Percentiles rank a stretch among this genome's conserved stretches.
These are phyloP conservation scores for Andrena chrysosceles DNA, from an alignment of 2,888 invertebrate genomes.

Conservation along the genomic window DNA sequence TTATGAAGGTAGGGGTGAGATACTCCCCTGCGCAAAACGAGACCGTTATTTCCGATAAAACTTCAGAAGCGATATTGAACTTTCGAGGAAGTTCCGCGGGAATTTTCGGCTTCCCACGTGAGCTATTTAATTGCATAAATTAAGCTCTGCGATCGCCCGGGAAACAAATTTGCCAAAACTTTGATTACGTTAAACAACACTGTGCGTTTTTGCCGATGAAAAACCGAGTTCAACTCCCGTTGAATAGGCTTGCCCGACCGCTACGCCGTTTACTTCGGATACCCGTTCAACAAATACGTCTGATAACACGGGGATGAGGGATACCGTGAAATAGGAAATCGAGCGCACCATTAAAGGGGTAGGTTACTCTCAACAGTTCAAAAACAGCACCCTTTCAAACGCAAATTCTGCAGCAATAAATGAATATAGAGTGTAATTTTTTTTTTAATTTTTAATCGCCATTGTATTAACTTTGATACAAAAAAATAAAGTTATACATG, in stretches of 20 bases:
- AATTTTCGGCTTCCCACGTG: slow-evolving; percentile 6
- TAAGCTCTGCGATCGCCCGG: slow-evolving; percentile 21
- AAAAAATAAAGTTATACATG: too few relatives aligned
- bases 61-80: slow-evolving; percentile 42
- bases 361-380: too few relatives aligned
- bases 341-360: background rate
- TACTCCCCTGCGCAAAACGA: background rate
- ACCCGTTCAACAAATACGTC: slow-evolving; percentile 38
- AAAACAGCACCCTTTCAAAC: too few relatives aligned
- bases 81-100: background rate
- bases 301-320: slow-evolving; percentile 27
- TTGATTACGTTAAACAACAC: slow-evolving; percentile 58
- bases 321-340: background rate
- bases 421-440: too few relatives aligned
- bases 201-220: slow-evolving; percentile 52
- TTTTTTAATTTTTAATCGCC: too few relatives aligned
- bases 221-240: slow-evolving; percentile 57
- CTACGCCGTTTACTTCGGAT: slow-evolving; percentile 30
- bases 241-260: slow-evolving; percentile 5
- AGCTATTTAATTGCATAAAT: slow-evolving; percentile 58
- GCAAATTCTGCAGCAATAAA: too few relatives aligned
- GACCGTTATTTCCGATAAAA: slow-evolving; percentile 27
- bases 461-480: too few relatives aligned
- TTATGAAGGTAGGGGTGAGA: background rate
- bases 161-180: slow-evolving; percentile 52